Conservation (phyloP, 2,888 invertebrate genomes). For the Diaprepes abbreviatus region DNA sequence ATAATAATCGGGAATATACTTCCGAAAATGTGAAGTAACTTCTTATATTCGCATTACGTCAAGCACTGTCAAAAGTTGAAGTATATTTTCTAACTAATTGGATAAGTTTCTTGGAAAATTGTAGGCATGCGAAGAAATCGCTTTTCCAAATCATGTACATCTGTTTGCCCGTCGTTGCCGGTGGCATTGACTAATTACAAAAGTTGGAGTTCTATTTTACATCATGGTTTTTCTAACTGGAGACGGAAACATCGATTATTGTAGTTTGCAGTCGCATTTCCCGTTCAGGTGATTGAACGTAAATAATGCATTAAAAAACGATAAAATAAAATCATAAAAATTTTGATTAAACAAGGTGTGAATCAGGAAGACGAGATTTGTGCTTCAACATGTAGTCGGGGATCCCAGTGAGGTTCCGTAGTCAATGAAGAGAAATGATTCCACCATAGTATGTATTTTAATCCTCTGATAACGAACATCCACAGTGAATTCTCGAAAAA, state of each 20-base stretch:
- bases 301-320: too few species aligned
- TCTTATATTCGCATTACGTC: conserved; percentile 16
- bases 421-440: too few species aligned
- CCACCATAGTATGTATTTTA: too few species aligned
- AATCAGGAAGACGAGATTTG: too few species aligned
- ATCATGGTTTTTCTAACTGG: not conserved
- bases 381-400: too few species aligned
- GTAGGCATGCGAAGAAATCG: conserved; percentile 41
- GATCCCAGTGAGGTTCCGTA: too few species aligned
- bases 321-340: too few species aligned
- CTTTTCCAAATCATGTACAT: conserved; percentile 37
- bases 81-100: conserved; percentile 44
- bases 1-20: not conserved
- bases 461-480: too few species aligned
- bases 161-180: conserved; percentile 35
- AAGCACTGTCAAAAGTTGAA: conserved; percentile 21
- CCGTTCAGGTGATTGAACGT: too few species aligned
- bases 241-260: not conserved
- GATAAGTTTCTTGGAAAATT: conserved; percentile 39
- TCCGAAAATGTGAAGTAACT: not conserved
- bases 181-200: conserved; percentile 43
- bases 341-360: too few species aligned
- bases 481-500: too few species aligned
- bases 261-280: not conserved
- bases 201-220: conserved; percentile 34